Conservation (phyloP, 2,888 invertebrate genomes). For the Ectobius pallidus region DNA sequence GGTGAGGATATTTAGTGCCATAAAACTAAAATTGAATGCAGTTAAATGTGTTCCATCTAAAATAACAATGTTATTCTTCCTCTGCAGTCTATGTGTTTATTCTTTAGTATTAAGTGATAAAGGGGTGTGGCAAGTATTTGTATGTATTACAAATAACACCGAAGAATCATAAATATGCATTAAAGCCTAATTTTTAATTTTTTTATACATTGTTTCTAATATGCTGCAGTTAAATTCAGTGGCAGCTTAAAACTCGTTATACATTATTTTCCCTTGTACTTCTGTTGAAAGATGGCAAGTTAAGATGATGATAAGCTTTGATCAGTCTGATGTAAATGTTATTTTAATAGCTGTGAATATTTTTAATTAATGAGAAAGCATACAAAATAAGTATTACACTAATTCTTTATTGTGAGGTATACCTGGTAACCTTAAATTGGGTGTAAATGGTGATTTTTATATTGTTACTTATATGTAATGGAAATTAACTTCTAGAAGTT, state of each 20-base stretch:
- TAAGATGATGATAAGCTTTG: neutral
- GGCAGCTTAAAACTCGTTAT: too few relatives aligned
- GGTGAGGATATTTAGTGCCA: constrained; percentile 24
- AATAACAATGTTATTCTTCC: neutral
- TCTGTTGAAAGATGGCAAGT: neutral
- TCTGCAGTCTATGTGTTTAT: neutral
- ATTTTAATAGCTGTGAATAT: constrained; percentile 18
- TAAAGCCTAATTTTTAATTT: too few relatives aligned
- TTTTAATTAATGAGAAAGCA: neutral
- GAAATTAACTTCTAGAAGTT: constrained; percentile 23
- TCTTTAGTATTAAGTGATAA: neutral
- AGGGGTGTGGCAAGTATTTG: constrained; percentile 14
- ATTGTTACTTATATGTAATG: neutral
- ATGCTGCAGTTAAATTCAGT: too few relatives aligned
- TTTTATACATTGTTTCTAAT: too few relatives aligned
- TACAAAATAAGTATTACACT: constrained; percentile 5
- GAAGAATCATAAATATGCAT: too few relatives aligned
- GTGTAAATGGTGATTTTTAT: constrained; percentile 10
- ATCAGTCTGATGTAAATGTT: constrained; percentile 11
- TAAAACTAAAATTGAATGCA: constrained; percentile 6
- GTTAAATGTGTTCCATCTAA: neutral
- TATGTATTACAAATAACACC: neutral
- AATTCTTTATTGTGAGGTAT: constrained; percentile 7
- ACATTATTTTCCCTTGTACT: too few relatives aligned
- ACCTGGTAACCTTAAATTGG: neutral